Base-by-base conservation (phyloP, 2,113 vertebrate species). In the Phycodurus eques region DNA sequence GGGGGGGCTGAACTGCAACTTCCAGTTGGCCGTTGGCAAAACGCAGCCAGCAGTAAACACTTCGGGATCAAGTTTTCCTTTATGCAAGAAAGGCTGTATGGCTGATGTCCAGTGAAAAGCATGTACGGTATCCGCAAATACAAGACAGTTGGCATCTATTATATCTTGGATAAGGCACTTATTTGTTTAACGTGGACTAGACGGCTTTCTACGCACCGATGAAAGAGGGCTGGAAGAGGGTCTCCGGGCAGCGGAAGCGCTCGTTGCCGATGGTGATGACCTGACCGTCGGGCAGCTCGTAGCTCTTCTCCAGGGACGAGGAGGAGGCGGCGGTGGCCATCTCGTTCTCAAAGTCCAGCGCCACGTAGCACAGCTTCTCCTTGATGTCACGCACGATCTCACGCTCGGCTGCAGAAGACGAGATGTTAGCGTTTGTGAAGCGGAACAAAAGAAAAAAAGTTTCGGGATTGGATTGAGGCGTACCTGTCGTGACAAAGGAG, bases 361-460 rank as follows among this genome's bases (percentile, higher is more conserved):
- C 96, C 5, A 98, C 95, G 11, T 98, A 98, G 83, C 95, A 98
- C 83, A 98, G 76, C 70, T 98, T 99, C 87, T 98, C 96, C 83
- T 98, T 98, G 87, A 98, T 98, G 82, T 98, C 95, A 69, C 95
- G 95, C 68, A 98, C 96, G 80, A 98, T 98, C 89, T 99, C 96
- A 74, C 95, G 94, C 89, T 98, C 96, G 85, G 96, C 96, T 99
- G 88, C 35, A 54, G 17, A 6, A 10, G 31, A 19, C 31, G 10
- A 20, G 9, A 47, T 35, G 14, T 69, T 13, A 27, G 9, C 43
- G 15, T 66, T 2, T 8, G 43, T 31, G 11, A 3, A 27, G 64
- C 44, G n/a, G 8, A 47, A 47, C 19, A 22, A 12, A 46, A 27
- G 22, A 27, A 47, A 15, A 15, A 66, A 12, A 3, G 35, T 59